Evolutionary conservation across 2,797 vertebrate species (phyloP).

Genomic region (Scolopax rusticola): DNA sequence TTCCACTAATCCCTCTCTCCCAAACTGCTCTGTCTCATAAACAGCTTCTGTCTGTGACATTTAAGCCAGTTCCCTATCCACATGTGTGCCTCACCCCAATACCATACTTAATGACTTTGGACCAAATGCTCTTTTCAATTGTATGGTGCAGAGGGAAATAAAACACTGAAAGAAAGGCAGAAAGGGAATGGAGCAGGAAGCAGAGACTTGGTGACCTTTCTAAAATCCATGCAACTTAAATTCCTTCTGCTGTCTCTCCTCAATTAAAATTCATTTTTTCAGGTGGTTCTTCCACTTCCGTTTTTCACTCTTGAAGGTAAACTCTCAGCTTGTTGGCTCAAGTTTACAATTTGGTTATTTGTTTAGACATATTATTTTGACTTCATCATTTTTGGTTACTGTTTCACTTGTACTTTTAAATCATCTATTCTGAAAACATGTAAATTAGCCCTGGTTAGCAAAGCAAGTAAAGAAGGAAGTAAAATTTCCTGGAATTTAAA

Average conservation of each 20-base stretch:
- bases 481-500: not conserved
- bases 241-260: not conserved
- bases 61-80: slow-evolving; percentile 54
- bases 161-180: slow-evolving; percentile 8
- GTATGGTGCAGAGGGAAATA: slow-evolving; percentile 57
- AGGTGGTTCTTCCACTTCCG: not conserved
- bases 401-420: not conserved
- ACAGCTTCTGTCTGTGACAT: slow-evolving; percentile 65
- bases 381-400: not conserved
- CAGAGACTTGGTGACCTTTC: slow-evolving; percentile 10
- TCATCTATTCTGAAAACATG: not conserved
- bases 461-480: not conserved
- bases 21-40: slow-evolving; percentile 60
- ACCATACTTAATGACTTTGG: slow-evolving; percentile 52
- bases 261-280: not conserved
- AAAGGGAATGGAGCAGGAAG: not conserved
- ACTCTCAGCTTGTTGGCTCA: not conserved
- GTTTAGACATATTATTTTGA: not conserved
- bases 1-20: slow-evolving; percentile 58
- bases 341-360: not conserved
- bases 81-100: slow-evolving; percentile 51
- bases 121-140: slow-evolving; percentile 41
- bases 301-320: not conserved
- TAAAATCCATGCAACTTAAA: not conserved
- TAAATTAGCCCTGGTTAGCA: not conserved